phyloP scores from a whole-genome alignment of 2,888 invertebrate species.

The Drosophila anceps region DNA sequence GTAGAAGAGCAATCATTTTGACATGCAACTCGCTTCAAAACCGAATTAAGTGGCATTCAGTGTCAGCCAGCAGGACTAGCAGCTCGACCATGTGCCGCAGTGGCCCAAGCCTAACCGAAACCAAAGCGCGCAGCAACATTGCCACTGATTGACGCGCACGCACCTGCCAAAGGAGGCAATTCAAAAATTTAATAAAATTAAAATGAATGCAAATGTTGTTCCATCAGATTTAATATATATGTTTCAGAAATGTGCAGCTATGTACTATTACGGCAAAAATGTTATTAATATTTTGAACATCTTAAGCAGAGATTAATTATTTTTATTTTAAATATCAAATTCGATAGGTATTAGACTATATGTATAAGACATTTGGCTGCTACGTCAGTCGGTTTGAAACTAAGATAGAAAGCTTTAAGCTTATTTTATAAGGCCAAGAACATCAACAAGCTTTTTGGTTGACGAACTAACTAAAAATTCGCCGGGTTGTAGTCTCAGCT shows the following conservation, averaged over 20 bases:
- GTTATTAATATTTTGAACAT: neutral
- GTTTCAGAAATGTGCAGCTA: neutral
- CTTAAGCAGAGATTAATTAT: neutral
- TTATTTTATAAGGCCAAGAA: neutral
- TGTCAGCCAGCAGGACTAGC: constrained; percentile 65
- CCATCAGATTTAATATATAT: neutral
- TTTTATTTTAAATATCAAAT: neutral
- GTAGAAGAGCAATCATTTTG: constrained; percentile 85
- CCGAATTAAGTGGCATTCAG: constrained; percentile 83
- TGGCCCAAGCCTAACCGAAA: constrained; percentile 4
- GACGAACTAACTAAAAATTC: neutral
- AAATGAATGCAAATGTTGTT: neutral
- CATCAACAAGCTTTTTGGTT: neutral
- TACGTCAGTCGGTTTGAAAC: neutral
- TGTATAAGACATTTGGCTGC: neutral
- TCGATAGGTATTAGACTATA: neutral
- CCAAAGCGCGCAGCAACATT: constrained; percentile 25
- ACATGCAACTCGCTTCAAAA: constrained; percentile 84
- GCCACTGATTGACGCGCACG: constrained; percentile 75
- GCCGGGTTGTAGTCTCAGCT: constrained; percentile 2
- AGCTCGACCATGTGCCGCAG: constrained; percentile 15
- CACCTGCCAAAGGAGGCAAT: constrained; percentile 40
- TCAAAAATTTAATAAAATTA: neutral
- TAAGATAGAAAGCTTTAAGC: neutral
- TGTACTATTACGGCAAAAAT: too few relatives aligned